Evolutionary conservation across 2,888 invertebrate species (phyloP), one percentile per base, ranked within the genome.

Genomic region (Torymus aiolomorphi): DNA sequence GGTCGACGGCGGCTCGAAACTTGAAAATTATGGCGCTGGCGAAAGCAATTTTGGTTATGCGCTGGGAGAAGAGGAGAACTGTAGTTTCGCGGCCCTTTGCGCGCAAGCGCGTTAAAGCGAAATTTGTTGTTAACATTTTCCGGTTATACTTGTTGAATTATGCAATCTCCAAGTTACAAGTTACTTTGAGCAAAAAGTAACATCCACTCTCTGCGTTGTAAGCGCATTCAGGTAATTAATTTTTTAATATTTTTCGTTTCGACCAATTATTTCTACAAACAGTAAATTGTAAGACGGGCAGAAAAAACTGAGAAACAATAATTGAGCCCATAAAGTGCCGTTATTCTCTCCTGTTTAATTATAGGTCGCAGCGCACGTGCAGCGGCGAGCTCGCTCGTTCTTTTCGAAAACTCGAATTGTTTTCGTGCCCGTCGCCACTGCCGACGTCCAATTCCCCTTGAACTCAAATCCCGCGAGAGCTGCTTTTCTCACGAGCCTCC

Each of bases 381-480:
- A 11, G 57, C 42, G n/a, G 18, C 31, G 16, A 20, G 11, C 8
- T 16, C 2, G 14, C 66, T 18, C 65, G 42, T 42, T 42, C 42
- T 42, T 42, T 42, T 42, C 14, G 56, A 72, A 78, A 77, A 42
- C 74, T 75, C 16, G 61, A 63, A 79, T 75, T 75, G 79, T 70
- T 79, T 79, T 31, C 42, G 42, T 8, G 42, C 42, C 42, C 42
- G 42, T 42, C 42, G 8, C 42, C 42, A 42, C 42, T 8, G 42
- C 42, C 8, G 42, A 1, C 42, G 63, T 65, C 63, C 75, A 75
- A 75, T 70, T 69, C 70, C 70, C 75, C 70, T 75, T 59, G 69
- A 75, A 70, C 56, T 74, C 18, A 56, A 74, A 69, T 75, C 79
- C 75, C 75, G 52, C 12, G 74, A 52, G 79, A 69, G 51, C 52